Percentiles rank a stretch among this genome's conserved stretches.
phyloP scores from a whole-genome alignment of 2,113 vertebrate genomes.

The Clupea harengus region DNA sequence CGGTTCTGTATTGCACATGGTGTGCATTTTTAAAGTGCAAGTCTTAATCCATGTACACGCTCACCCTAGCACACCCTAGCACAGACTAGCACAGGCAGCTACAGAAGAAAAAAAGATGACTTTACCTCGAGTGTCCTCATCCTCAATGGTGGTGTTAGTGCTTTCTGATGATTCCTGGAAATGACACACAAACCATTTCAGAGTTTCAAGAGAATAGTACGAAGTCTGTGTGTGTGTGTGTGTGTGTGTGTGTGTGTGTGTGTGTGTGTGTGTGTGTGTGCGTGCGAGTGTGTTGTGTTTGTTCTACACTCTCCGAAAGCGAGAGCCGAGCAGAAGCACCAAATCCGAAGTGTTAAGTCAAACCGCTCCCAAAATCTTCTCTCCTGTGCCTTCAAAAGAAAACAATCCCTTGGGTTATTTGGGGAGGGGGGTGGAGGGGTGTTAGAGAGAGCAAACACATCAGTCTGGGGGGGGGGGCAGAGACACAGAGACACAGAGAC shows the following conservation, averaged over 20 bases:
- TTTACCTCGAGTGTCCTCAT: slow-evolving; percentile 95
- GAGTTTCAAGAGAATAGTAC: background rate
- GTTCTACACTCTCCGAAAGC: background rate
- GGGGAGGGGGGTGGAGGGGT: background rate
- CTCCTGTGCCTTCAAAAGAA: slow-evolving; percentile 36
- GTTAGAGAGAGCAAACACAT: background rate
- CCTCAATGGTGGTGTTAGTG: slow-evolving; percentile 97
- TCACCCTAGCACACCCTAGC: too few relatives aligned
- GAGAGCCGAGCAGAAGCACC: background rate
- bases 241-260: background rate
- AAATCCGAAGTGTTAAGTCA: background rate
- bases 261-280: background rate
- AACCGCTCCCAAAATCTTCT: slow-evolving; percentile 24
- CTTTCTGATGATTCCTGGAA: slow-evolving; percentile 96
- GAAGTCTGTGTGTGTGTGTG: background rate
- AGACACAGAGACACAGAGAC: too few relatives aligned
- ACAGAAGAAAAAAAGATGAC: background rate
- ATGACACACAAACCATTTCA: slow-evolving; percentile 61
- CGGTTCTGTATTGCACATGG: background rate
- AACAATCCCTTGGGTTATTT: slow-evolving; percentile 20
- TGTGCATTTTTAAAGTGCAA: background rate
- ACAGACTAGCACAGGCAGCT: background rate
- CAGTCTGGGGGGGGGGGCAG: background rate
- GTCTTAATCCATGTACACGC: background rate
- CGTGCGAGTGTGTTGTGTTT: too few relatives aligned